Conservation (phyloP, 30 jellyfish, hydroid and myxozoan genomes). For the Cassiopea andromeda region DNA sequence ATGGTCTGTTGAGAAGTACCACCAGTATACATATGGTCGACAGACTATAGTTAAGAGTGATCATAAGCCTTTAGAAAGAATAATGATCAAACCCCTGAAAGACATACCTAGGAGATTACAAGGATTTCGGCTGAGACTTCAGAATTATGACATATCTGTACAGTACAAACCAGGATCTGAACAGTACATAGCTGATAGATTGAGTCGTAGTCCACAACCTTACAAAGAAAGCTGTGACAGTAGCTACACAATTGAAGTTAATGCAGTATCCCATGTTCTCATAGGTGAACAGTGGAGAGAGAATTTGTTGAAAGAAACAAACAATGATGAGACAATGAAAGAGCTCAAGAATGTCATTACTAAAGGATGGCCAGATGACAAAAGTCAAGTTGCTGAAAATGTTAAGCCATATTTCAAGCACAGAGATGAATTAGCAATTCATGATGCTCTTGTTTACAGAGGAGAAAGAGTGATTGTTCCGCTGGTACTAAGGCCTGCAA, state of each 20-base stretch:
- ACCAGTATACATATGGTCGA: too few species aligned
- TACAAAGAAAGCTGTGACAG: constrained; percentile 39
- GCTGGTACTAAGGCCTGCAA: constrained; percentile 48
- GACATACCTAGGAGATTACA: constrained; percentile 29
- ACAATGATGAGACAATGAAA: constrained; percentile 55
- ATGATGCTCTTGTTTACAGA: constrained; percentile 52
- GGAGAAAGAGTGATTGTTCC: constrained; percentile 52
- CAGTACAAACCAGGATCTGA: constrained; percentile 69
- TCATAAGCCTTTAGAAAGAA: too few species aligned
- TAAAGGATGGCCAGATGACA: constrained; percentile 70
- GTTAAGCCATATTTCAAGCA: constrained; percentile 55
- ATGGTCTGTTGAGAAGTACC: too few species aligned
- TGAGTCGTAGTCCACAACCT: constrained; percentile 57
- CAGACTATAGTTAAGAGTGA: too few species aligned
- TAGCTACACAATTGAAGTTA: constrained; percentile 25
- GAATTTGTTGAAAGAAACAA: constrained; percentile 49
- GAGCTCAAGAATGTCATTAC: constrained; percentile 43
- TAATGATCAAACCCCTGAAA: constrained; percentile 32
- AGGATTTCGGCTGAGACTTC: constrained; percentile 54
- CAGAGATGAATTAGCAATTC: constrained; percentile 63
- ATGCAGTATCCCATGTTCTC: constrained; percentile 54
- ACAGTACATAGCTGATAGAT: constrained; percentile 61
- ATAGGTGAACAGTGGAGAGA: constrained; percentile 65
- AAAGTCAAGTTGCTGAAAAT: constrained; percentile 49
- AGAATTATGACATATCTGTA: constrained; percentile 51